Percentiles rank a stretch among this genome's conserved stretches.
Conservation (phyloP, 2,888 invertebrate genomes). For the Oligia strigilis region DNA sequence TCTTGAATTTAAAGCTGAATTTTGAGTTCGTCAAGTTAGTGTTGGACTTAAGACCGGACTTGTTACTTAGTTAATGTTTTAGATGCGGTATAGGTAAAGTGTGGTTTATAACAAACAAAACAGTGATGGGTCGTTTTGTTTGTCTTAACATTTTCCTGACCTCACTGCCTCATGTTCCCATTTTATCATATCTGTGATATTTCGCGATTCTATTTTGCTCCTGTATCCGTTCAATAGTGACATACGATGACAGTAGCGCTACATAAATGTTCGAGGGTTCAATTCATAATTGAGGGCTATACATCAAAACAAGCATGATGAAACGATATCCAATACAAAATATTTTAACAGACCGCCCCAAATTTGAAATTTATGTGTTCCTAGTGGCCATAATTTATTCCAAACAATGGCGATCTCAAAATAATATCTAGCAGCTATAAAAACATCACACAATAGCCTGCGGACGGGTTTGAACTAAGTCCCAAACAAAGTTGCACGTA, state of each 20-base stretch:
- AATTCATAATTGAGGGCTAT: conserved; percentile 30
- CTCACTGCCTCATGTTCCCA: not conserved
- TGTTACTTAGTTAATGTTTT: conserved; percentile 41
- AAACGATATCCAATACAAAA: conserved; percentile 53
- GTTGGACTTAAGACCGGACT: conserved; percentile 43
- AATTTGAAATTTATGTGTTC: conserved; percentile 55
- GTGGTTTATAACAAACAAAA: not conserved
- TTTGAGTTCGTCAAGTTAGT: conserved; percentile 63
- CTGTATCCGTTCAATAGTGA: not conserved
- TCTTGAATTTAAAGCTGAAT: conserved; percentile 65
- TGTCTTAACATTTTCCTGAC: not conserved
- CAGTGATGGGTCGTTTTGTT: not conserved
- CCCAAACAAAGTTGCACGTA: conserved; percentile 80
- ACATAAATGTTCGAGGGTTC: conserved; percentile 31
- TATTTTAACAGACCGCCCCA: conserved; percentile 48
- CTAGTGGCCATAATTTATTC: conserved; percentile 58
- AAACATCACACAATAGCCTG: conserved; percentile 62
- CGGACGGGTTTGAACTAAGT: conserved; percentile 71
- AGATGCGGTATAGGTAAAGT: conserved; percentile 11
- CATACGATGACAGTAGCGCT: not conserved
- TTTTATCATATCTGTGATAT: not conserved
- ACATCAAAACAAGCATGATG: conserved; percentile 41
- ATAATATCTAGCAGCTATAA: conserved; percentile 64
- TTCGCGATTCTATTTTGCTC: not conserved
- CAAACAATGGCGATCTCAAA: conserved; percentile 61